A percentile compares a stretch with the other conserved stretches of the same genome.
phyloP scores from a whole-genome alignment of 2,797 vertebrate genomes.

The Mastacembelus armatus region DNA sequence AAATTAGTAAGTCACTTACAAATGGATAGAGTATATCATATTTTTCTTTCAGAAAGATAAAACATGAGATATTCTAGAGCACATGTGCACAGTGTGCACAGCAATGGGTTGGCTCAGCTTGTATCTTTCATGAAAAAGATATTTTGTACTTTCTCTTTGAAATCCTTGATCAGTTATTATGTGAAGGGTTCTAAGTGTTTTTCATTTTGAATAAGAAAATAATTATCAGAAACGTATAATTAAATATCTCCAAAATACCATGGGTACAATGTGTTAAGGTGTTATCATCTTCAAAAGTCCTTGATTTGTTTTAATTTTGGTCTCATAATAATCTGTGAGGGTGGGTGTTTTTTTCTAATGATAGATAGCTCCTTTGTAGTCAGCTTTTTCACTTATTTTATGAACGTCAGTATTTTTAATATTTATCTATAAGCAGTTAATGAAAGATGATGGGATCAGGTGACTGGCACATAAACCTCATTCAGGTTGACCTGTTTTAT shows the following conservation, averaged over 20 bases:
- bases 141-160: constrained; percentile 34
- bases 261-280: not conserved
- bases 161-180: constrained; percentile 39
- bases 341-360: not conserved
- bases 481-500: constrained; percentile 35
- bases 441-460: constrained; percentile 36
- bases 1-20: constrained; percentile 26
- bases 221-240: constrained; percentile 35
- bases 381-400: constrained; percentile 17
- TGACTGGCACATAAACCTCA: constrained; percentile 35
- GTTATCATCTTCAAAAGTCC: constrained; percentile 17
- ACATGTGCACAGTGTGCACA: constrained; percentile 5
- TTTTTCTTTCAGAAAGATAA: not conserved
- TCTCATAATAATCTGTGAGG: constrained; percentile 1
- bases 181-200: constrained; percentile 39
- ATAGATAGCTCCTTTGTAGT: constrained; percentile 4
- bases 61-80: constrained; percentile 19
- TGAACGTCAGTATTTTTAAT: constrained; percentile 39
- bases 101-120: constrained; percentile 10
- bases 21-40: too few relatives aligned
- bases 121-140: constrained; percentile 31
- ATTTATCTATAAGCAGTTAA: constrained; percentile 24
- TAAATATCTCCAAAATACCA: constrained; percentile 22
- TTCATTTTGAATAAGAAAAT: constrained; percentile 43
- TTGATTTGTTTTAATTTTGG: constrained; percentile 20